These are phyloP conservation scores for Drosophila affinis DNA, from an alignment of 2,888 invertebrate genomes.

Conservation along the genomic window DNA sequence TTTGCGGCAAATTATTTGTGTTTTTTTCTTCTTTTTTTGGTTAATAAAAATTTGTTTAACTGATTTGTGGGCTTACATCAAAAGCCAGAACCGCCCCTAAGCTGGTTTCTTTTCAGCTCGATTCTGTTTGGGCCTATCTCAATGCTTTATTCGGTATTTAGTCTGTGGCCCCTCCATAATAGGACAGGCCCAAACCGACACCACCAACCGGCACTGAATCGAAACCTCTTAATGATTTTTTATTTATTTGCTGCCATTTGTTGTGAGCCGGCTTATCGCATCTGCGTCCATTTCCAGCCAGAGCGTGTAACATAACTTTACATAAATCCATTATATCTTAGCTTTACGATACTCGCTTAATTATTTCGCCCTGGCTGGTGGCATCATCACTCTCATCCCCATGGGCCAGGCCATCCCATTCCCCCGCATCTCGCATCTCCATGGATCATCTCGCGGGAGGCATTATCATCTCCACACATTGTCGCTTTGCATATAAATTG, in stretches of 20 bases:
- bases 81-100: constrained; percentile 69
- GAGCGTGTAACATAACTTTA: constrained; percentile 75
- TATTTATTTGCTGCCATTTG: constrained; percentile 74
- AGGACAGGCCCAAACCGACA: constrained; percentile 22
- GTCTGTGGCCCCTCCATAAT: constrained; percentile 2
- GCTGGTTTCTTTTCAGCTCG: constrained; percentile 51
- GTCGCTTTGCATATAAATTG: constrained; percentile 65
- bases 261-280: constrained; percentile 53
- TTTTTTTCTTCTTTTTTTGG: constrained; percentile 64
- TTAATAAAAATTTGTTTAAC: constrained; percentile 75
- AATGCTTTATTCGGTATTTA: constrained; percentile 69
- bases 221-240: constrained; percentile 66
- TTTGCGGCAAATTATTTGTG: constrained; percentile 65
- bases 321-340: constrained; percentile 66
- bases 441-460: constrained; percentile 33
- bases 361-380: constrained; percentile 64
- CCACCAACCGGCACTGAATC: constrained; percentile 26
- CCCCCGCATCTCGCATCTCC: too few relatives aligned
- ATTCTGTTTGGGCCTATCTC: constrained; percentile 38
- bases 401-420: not conserved
- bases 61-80: constrained; percentile 73
- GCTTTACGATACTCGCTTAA: constrained; percentile 70
- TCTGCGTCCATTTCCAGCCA: constrained; percentile 42
- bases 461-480: constrained; percentile 57
- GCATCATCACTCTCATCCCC: constrained; percentile 55